Evolutionary conservation across 1,140 invertebrate species (phyloP).

Genomic region (Hestina assimilis): DNA sequence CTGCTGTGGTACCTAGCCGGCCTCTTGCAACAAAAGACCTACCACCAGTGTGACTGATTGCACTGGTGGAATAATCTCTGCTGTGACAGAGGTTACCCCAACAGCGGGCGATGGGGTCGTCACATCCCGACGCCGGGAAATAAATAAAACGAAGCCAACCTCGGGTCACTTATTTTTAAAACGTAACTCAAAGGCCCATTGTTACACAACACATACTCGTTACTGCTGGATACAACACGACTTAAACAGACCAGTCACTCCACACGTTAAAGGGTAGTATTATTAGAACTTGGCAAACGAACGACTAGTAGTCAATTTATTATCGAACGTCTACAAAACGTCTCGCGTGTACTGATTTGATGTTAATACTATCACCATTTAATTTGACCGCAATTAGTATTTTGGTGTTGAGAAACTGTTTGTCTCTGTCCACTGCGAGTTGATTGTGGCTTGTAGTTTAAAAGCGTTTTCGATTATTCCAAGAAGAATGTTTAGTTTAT

Average conservation of each 20-base stretch:
- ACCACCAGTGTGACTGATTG: too few species aligned
- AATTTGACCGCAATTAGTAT: slow-evolving; percentile 27
- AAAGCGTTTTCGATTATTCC: slow-evolving; percentile 4
- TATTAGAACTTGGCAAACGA: slow-evolving; percentile 46
- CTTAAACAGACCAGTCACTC: slow-evolving; percentile 20
- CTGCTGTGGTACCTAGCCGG: too few species aligned
- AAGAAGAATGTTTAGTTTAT: not conserved
- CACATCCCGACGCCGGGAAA: too few species aligned
- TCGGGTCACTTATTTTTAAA: not conserved
- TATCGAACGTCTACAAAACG: slow-evolving; percentile 35
- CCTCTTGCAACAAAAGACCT: too few species aligned
- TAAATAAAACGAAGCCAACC: not conserved
- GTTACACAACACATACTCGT: slow-evolving; percentile 17
- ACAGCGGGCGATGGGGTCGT: too few species aligned
- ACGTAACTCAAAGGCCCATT: slow-evolving; percentile 1
- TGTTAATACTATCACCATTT: slow-evolving; percentile 22
- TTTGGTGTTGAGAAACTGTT: slow-evolving; percentile 15
- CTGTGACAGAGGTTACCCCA: too few species aligned
- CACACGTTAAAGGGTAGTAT: slow-evolving; percentile 41
- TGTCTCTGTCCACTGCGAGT: slow-evolving; percentile 12
- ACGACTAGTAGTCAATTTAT: slow-evolving; percentile 35
- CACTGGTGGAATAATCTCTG: too few species aligned
- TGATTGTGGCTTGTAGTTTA: slow-evolving; percentile 3
- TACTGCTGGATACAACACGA: slow-evolving; percentile 28
- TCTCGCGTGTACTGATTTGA: slow-evolving; percentile 23